phyloP scores from a whole-genome alignment of 92 coral and sea anemone species.

The Epizoanthus scotinus region DNA sequence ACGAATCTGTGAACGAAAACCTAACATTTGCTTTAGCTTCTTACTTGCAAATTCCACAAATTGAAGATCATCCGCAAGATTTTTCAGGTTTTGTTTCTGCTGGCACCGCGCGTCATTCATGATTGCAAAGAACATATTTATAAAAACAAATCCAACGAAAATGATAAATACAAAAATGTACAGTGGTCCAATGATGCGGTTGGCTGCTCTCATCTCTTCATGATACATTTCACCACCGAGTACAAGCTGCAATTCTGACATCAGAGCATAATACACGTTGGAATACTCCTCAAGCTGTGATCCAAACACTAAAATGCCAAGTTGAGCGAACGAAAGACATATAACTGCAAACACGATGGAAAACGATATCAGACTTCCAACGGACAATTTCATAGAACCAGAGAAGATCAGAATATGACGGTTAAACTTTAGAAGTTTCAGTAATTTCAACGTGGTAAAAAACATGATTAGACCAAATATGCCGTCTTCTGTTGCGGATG shows the following conservation, averaged over 20 bases:
- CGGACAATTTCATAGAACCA: conserved; percentile 51
- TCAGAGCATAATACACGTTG: conserved; percentile 40
- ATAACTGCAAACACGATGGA: conserved; percentile 54
- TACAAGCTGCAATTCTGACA: conserved; percentile 61
- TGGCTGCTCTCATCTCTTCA: conserved; percentile 35
- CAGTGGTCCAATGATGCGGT: conserved; percentile 59
- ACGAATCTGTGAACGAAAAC: neutral
- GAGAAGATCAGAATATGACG: conserved; percentile 50
- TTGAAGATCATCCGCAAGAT: conserved; percentile 25
- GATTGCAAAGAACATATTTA: conserved; percentile 62
- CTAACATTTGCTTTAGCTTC: conserved; percentile 8
- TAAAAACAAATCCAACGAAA: conserved; percentile 53
- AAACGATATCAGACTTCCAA: conserved; percentile 43
- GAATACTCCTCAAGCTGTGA: conserved; percentile 47
- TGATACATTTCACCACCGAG: conserved; percentile 62
- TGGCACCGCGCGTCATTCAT: conserved; percentile 42
- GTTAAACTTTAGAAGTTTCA: conserved; percentile 56
- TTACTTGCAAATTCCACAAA: conserved; percentile 14
- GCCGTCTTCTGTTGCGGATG: conserved; percentile 55
- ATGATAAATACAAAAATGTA: conserved; percentile 53
- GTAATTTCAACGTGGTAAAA: conserved; percentile 56
- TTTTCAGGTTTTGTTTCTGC: conserved; percentile 21
- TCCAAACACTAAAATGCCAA: conserved; percentile 69
- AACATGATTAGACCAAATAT: conserved; percentile 57
- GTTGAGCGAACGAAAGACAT: conserved; percentile 65